Conservation (phyloP, 2,797 vertebrate species). For the Parauchenoglanis ngamensis region DNA sequence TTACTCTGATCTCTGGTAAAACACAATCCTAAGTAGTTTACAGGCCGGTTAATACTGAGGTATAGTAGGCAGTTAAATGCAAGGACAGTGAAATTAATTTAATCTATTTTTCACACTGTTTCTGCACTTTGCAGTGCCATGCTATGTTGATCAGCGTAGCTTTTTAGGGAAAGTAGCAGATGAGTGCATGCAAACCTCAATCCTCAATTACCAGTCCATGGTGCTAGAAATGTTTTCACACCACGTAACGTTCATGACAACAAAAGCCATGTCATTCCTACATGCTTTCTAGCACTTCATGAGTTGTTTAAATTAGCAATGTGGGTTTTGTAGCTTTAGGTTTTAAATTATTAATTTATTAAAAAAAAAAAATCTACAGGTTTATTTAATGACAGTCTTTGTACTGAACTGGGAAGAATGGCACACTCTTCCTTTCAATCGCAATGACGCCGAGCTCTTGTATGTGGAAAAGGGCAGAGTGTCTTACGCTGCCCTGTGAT, state of each 20-base stretch:
- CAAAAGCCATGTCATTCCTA: background rate
- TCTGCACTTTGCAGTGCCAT: background rate
- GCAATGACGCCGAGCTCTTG: background rate
- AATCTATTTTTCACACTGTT: background rate
- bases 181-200: background rate
- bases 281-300: background rate
- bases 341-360: background rate
- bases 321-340: background rate
- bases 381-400: background rate
- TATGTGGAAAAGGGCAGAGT: background rate
- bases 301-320: background rate
- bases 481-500: background rate
- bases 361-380: no score
- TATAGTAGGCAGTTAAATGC: background rate
- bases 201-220: background rate
- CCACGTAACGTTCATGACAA: background rate
- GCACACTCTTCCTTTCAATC: background rate
- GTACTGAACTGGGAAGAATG: background rate
- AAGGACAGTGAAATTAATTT: background rate
- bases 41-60: background rate
- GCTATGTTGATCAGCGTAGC: no score
- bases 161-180: background rate
- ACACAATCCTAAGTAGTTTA: background rate
- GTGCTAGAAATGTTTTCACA: background rate
- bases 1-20: background rate